These are phyloP conservation scores for Holacanthus passer DNA, from an alignment of 2,113 vertebrate species.

Conservation along the genomic window DNA sequence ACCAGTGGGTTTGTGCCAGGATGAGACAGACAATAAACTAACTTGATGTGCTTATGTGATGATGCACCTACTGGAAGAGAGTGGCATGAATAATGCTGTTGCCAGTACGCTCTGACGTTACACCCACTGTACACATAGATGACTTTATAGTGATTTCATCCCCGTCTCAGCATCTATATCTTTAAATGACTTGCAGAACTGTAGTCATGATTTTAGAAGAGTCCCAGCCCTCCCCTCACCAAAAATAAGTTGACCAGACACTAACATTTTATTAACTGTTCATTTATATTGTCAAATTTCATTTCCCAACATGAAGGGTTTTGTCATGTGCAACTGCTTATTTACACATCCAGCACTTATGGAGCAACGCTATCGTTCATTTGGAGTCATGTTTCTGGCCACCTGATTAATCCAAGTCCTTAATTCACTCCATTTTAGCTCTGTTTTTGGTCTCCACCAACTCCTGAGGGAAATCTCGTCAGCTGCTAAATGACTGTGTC, in stretches of 20 bases:
- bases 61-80: slow-evolving; percentile 60
- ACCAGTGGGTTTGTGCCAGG: slow-evolving; percentile 25
- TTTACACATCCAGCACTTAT: not conserved
- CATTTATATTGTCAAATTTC: not conserved
- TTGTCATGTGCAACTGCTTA: not conserved
- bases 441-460: not conserved
- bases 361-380: not conserved
- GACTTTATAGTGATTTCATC: slow-evolving; percentile 33
- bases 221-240: too few species aligned
- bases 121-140: not conserved
- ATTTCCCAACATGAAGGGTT: not conserved
- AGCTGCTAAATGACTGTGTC: too few species aligned
- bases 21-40: slow-evolving; percentile 38
- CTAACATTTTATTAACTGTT: not conserved
- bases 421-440: not conserved
- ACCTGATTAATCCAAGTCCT: not conserved
- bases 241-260: too few species aligned
- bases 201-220: slow-evolving; percentile 1
- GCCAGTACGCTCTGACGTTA: slow-evolving; percentile 53
- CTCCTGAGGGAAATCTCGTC: not conserved
- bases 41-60: slow-evolving; percentile 56
- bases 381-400: too few species aligned
- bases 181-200: not conserved
- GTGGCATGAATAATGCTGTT: slow-evolving; percentile 49
- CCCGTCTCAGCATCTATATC: not conserved